phyloP scores from a whole-genome alignment of 2,113 vertebrate species.

The Oryzias celebensis region DNA sequence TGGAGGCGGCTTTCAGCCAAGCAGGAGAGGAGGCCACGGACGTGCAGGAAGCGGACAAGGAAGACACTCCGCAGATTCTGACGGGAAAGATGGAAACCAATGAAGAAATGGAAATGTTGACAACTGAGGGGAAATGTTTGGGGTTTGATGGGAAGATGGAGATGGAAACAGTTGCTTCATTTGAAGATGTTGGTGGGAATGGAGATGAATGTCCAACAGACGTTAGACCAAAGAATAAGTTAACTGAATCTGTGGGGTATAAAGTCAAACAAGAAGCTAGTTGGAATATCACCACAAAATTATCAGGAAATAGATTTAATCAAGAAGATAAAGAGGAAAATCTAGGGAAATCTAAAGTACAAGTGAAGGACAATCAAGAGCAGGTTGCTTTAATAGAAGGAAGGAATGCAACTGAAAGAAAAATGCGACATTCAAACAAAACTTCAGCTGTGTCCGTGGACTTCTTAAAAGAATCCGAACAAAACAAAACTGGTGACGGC shows the following conservation, averaged over 20 bases:
- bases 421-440: conserved; percentile 25
- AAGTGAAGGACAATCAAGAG: conserved; percentile 8
- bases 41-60: conserved; percentile 11
- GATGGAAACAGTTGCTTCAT: conserved; percentile 4
- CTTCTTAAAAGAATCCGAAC: conserved; percentile 14
- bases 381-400: conserved; percentile 21
- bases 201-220: conserved; percentile 1
- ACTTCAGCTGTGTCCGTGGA: conserved; percentile 19
- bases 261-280: conserved; percentile 16
- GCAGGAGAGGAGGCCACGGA: conserved; percentile 29
- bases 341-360: conserved; percentile 12
- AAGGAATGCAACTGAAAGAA: conserved; percentile 21
- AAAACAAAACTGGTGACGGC: neutral
- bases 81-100: conserved; percentile 11
- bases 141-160: conserved; percentile 22
- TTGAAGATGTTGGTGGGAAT: conserved; percentile 13
- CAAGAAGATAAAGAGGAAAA: conserved; percentile 25
- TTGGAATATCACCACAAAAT: conserved; percentile 20
- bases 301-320: conserved; percentile 13
- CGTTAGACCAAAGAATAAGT: conserved; percentile 17
- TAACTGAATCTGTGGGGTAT: conserved; percentile 12
- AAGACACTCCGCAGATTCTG: neutral
- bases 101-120: conserved; percentile 15
- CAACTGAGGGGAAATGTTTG: conserved; percentile 19
- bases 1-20: conserved; percentile 54